These are phyloP conservation scores for Sinotaia quadrata DNA, from an alignment of 2,888 invertebrate species.

Conservation along the genomic window DNA sequence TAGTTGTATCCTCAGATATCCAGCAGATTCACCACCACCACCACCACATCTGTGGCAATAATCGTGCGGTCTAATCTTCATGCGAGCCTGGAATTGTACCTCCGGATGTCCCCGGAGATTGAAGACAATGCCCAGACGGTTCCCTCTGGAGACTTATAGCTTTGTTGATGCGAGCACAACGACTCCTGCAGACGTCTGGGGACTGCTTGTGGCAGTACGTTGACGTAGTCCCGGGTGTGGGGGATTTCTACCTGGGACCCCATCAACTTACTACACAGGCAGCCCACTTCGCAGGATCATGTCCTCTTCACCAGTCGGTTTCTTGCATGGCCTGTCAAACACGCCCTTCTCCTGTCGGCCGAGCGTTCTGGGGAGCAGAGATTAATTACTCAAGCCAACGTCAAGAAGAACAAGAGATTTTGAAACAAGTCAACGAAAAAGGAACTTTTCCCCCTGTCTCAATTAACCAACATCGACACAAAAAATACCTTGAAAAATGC, in stretches of 20 bases:
- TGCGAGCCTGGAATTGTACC: too few relatives aligned
- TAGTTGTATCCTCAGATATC: too few relatives aligned
- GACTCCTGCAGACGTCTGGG: slow-evolving; percentile 4
- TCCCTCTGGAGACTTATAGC: too few relatives aligned
- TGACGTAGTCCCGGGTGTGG: slow-evolving; percentile 66
- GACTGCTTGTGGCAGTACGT: slow-evolving; percentile 54
- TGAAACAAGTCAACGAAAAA: slow-evolving; percentile 8
- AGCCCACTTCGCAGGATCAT: slow-evolving; percentile 5
- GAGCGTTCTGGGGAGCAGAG: background rate
- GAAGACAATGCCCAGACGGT: too few relatives aligned
- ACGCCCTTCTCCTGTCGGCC: background rate
- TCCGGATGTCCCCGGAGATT: too few relatives aligned
- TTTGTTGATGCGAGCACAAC: background rate
- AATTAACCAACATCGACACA: too few relatives aligned
- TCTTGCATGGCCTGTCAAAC: background rate
- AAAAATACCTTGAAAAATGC: too few relatives aligned
- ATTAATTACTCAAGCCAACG: slow-evolving; percentile 3
- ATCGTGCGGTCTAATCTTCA: too few relatives aligned
- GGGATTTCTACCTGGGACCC: slow-evolving; percentile 59
- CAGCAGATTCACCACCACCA: too few relatives aligned
- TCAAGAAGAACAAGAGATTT: slow-evolving; percentile 12
- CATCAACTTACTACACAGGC: slow-evolving; percentile 62
- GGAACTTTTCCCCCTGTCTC: too few relatives aligned
- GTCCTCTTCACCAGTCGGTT: background rate
- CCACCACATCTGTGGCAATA: too few relatives aligned